A percentile compares a stretch with the other conserved stretches of the same genome.
Conservation (phyloP, 2,888 invertebrate genomes). For the Plutella xylostella region DNA sequence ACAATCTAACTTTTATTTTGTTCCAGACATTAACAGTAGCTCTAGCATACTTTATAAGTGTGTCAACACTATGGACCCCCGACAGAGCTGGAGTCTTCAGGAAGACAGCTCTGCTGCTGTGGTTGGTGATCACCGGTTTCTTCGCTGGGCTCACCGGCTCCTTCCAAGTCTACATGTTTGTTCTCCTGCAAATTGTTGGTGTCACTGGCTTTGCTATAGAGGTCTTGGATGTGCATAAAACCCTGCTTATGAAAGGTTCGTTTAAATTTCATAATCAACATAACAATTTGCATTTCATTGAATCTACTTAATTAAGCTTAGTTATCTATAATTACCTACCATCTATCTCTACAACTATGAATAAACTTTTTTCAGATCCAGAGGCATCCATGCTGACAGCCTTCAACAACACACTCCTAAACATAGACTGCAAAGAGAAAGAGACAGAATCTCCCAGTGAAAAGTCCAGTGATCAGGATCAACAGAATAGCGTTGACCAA, state of each 20-base stretch:
- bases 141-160: constrained; percentile 80
- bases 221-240: constrained; percentile 68
- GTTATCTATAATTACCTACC: too few relatives aligned
- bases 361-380: constrained; percentile 52
- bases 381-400: constrained; percentile 46
- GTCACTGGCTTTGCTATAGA: constrained; percentile 73
- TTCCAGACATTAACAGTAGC: constrained; percentile 76
- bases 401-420: constrained; percentile 37
- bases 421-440: constrained; percentile 24
- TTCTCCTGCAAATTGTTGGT: constrained; percentile 74
- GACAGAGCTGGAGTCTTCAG: constrained; percentile 75
- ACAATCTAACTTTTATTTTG: not conserved
- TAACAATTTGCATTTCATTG: not conserved
- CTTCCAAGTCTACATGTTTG: constrained; percentile 81
- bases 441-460: constrained; percentile 26
- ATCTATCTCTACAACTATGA: too few relatives aligned
- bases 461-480: constrained; percentile 31
- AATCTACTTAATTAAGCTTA: not conserved
- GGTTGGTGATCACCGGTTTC: constrained; percentile 82
- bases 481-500: constrained; percentile 34
- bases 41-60: constrained; percentile 76
- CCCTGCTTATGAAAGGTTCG: constrained; percentile 54
- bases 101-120: constrained; percentile 76
- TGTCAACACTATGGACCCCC: constrained; percentile 82
- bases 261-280: not conserved